A percentile compares a stretch with the other conserved stretches of the same genome.
Evolutionary conservation across 2,797 vertebrate species (phyloP).

Genomic region (Parauchenoglanis punctatus): DNA sequence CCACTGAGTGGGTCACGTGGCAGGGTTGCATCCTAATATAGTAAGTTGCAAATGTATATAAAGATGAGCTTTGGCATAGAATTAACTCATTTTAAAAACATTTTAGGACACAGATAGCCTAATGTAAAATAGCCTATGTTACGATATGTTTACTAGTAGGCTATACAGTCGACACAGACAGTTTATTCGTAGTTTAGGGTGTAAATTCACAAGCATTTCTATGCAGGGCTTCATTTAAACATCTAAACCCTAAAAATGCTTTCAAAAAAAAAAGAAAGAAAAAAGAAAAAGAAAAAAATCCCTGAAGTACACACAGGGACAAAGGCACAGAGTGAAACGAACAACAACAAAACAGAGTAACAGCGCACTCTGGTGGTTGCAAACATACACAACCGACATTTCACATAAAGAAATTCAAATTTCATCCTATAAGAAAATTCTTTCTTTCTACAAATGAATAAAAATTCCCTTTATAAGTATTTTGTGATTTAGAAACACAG

Average conservation of each 20-base stretch:
- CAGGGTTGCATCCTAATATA: too few relatives aligned
- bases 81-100: not conserved
- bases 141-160: not conserved
- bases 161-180: not conserved
- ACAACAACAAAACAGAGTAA: not conserved
- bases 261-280: not conserved
- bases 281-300: too few relatives aligned
- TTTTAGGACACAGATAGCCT: not conserved
- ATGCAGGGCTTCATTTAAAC: not conserved
- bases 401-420: not conserved
- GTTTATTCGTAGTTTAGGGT: not conserved
- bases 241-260: not conserved
- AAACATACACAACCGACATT: not conserved
- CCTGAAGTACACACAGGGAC: not conserved
- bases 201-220: not conserved
- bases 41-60: not conserved
- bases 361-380: conserved; percentile 21
- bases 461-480: not conserved
- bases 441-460: not conserved
- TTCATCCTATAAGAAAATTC: not conserved
- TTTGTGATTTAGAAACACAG: not conserved
- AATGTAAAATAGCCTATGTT: not conserved
- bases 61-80: not conserved
- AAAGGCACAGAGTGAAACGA: too few relatives aligned
- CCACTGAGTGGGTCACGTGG: not conserved